Base-by-base conservation (phyloP, 2,888 invertebrate species). In the Agrochola circellaris region DNA sequence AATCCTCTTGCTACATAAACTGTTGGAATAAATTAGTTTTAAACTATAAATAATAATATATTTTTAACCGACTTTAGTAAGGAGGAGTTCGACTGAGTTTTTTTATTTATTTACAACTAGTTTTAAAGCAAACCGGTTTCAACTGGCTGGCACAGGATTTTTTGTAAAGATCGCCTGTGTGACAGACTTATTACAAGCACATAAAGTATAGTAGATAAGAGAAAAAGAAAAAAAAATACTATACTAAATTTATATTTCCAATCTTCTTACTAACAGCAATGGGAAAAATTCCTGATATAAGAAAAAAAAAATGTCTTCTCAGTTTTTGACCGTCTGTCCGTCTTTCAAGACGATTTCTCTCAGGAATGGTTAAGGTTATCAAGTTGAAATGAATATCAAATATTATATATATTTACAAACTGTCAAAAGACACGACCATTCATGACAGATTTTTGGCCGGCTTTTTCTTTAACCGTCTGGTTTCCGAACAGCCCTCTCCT, bases 1-100 rank as follows among this genome's bases (percentile, higher is more conserved):
- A 64, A 75, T 68, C 34, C 84, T 62, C 34, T 83, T 80, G 73
- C 58, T 73, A 54, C 73, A 83, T 84, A 67, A 85, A 75, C 70
- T 77, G 83, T 77, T 73, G 34, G 84, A 54, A 74, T 87, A 64
- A 73, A 73, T 87, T 78, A 65, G 13, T 76, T 69, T 72, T 69
- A 17, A 65, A 68, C 70, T 58, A 71, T 68, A 72, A 72, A 38
- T 45, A 60, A 69, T 45, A 38, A 74, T 30, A 45, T 48, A 17
- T 66, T 79, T 54, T 66, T 54, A 75, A 11, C 60, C 0, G 66
- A 38, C 45, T 74, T 58, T 5, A 23, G 23, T 26, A 51, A n/a
- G 5, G 15, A 42, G 30, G 6, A 17, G 58, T 9, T 15, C 9
- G 30, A 20, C 11, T 30, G 15, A 34, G 6, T 26, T 34, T 34